Conservation (phyloP, 2,797 vertebrate genomes). For the Sebastes goodei region DNA sequence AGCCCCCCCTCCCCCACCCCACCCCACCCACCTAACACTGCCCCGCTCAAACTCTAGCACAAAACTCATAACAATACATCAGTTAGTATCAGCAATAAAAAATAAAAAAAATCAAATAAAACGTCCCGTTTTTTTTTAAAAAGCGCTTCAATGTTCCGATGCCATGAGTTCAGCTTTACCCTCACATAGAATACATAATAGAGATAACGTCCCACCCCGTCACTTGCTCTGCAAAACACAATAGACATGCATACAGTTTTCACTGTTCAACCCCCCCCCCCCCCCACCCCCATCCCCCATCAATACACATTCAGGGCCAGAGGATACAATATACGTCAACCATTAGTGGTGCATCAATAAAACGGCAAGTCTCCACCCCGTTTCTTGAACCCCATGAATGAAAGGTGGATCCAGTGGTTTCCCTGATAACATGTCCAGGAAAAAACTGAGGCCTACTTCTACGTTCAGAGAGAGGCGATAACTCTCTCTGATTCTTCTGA, state of each 20-base stretch:
- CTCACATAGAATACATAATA: slow-evolving; percentile 77
- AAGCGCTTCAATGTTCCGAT: slow-evolving; percentile 74
- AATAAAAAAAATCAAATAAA: slow-evolving; percentile 58
- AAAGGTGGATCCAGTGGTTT: slow-evolving; percentile 70
- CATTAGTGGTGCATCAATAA: slow-evolving; percentile 69
- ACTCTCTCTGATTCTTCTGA: slow-evolving; percentile 29
- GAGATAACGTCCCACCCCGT: slow-evolving; percentile 60
- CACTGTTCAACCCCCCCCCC: slow-evolving; percentile 47
- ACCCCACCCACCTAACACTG: slow-evolving; percentile 30
- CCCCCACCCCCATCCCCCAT: background rate
- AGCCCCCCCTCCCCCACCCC: slow-evolving; percentile 45
- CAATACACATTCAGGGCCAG: slow-evolving; percentile 77
- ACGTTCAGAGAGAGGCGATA: slow-evolving; percentile 23
- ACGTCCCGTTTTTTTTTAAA: slow-evolving; percentile 50
- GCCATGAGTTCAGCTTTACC: slow-evolving; percentile 72
- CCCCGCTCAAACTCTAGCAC: slow-evolving; percentile 75
- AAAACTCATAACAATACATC: slow-evolving; percentile 80
- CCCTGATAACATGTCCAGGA: slow-evolving; percentile 63
- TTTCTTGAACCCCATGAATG: slow-evolving; percentile 53
- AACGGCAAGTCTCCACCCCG: slow-evolving; percentile 36
- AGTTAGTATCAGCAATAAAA: slow-evolving; percentile 77
- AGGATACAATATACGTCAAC: slow-evolving; percentile 70
- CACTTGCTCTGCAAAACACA: slow-evolving; percentile 78
- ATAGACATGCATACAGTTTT: slow-evolving; percentile 82
- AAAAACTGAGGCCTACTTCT: slow-evolving; percentile 39